phyloP scores from a whole-genome alignment of 2,888 invertebrate species.

The Cantharis nigra region DNA sequence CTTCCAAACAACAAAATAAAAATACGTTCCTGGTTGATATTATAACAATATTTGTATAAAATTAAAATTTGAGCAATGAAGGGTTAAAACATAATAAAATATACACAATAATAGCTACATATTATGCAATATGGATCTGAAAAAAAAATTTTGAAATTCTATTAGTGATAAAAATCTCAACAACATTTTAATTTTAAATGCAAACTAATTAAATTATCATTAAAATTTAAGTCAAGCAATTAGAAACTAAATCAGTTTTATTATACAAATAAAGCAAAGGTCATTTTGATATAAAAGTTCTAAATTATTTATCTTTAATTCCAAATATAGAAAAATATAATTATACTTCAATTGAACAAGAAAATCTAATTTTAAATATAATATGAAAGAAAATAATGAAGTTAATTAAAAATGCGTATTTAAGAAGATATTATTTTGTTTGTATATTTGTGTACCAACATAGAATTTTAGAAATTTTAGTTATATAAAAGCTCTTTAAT shows the following conservation, averaged over 20 bases:
- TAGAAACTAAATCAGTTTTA: neutral
- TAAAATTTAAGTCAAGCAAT: neutral
- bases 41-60: too few species aligned
- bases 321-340: neutral
- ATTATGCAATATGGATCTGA: too few species aligned
- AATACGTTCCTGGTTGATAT: too few species aligned
- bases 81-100: too few species aligned
- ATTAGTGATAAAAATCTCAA: neutral
- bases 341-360: neutral
- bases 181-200: neutral
- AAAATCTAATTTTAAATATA: neutral
- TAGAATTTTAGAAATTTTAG: too few species aligned
- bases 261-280: neutral
- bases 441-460: too few species aligned
- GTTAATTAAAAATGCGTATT: neutral
- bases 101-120: too few species aligned
- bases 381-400: neutral
- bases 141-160: neutral
- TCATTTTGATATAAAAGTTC: neutral
- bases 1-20: too few species aligned
- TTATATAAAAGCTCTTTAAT: too few species aligned
- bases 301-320: neutral
- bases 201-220: neutral
- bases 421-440: too few species aligned
- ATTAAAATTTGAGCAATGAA: too few species aligned